Percentiles rank a stretch among this genome's conserved stretches.
phyloP scores from a whole-genome alignment of 2,113 vertebrate species.

The Anhinga anhinga region DNA sequence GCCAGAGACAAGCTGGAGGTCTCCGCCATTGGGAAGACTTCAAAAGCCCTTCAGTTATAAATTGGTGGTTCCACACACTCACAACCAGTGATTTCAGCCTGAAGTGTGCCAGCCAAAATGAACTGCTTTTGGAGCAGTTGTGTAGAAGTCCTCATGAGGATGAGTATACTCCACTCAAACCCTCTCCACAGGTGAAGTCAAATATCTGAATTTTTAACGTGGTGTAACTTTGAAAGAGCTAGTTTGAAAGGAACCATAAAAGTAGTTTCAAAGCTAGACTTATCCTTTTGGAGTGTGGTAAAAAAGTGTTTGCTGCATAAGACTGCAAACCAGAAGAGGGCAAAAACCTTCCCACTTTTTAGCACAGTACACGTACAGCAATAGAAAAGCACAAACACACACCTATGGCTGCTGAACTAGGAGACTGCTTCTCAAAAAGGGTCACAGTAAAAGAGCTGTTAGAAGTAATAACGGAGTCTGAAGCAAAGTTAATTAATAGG shows the following conservation, averaged over 20 bases:
- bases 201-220: neutral
- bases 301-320: fast-evolving
- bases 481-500: neutral
- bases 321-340: neutral
- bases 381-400: neutral
- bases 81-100: neutral
- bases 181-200: neutral
- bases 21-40: neutral
- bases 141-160: neutral
- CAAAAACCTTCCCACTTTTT: neutral
- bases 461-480: neutral
- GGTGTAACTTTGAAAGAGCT: neutral
- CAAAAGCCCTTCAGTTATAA: neutral
- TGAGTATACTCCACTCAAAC: neutral
- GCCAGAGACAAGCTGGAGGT: neutral
- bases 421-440: neutral
- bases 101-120: neutral
- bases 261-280: neutral
- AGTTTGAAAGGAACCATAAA: neutral
- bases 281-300: neutral
- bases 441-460: neutral
- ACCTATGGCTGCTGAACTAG: neutral
- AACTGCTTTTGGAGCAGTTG: neutral
- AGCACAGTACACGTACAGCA: fast-evolving
- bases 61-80: neutral